Conservation (phyloP, 2,113 vertebrate species). For the Ptyas mucosa region DNA sequence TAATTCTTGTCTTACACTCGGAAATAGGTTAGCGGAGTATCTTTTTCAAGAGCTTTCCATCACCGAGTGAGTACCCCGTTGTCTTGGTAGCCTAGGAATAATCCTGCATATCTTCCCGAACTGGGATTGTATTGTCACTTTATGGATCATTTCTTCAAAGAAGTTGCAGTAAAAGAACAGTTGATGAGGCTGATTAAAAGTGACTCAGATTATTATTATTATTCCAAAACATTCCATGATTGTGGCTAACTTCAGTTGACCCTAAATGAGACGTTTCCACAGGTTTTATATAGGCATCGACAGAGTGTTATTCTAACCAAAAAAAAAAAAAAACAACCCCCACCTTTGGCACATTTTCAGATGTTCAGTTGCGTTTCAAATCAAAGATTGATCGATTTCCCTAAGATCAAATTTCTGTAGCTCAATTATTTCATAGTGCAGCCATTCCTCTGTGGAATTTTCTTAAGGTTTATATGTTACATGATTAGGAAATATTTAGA, state of each 20-base stretch:
- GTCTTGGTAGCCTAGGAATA: slow-evolving; percentile 28
- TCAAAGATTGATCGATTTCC: not conserved
- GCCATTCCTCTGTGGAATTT: slow-evolving; percentile 32
- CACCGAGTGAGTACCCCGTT: slow-evolving; percentile 5
- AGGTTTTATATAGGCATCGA: slow-evolving; percentile 58
- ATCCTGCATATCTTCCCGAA: slow-evolving; percentile 28
- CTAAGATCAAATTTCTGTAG: not conserved
- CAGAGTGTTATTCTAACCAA: slow-evolving; percentile 42
- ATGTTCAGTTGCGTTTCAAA: slow-evolving; percentile 3
- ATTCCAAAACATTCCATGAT: slow-evolving; percentile 58
- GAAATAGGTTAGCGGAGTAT: slow-evolving; percentile 48
- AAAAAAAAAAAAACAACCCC: not conserved
- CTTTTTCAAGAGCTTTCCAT: slow-evolving; percentile 45
- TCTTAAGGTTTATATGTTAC: slow-evolving; percentile 39
- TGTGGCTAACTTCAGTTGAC: slow-evolving; percentile 27
- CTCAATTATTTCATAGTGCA: slow-evolving; percentile 35
- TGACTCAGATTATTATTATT: slow-evolving; percentile 26
- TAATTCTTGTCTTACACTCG: slow-evolving; percentile 55
- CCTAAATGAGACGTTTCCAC: slow-evolving; percentile 58
- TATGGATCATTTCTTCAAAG: slow-evolving; percentile 38
- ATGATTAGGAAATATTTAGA: slow-evolving; percentile 32
- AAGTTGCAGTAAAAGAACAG: not conserved
- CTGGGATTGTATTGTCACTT: slow-evolving; percentile 16
- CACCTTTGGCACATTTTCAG: not conserved
- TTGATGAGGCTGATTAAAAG: slow-evolving; percentile 40